Evolutionary conservation across 2,113 vertebrate species (phyloP).

Genomic region (Ovibos moschatus): DNA sequence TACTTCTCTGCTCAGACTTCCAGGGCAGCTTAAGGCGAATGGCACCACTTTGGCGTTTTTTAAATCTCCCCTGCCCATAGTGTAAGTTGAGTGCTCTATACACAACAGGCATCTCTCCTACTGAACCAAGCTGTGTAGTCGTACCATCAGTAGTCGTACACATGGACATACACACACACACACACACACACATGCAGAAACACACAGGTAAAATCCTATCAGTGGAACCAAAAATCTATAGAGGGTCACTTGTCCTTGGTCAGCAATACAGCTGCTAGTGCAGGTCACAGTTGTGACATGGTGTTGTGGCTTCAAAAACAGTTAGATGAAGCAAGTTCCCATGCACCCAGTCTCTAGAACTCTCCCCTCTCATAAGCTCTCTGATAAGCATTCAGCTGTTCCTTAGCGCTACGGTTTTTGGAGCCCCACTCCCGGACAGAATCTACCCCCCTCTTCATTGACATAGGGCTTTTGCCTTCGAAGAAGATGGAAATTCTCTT

Average conservation of each 20-base stretch:
- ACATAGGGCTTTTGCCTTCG: background rate
- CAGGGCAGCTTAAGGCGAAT: background rate
- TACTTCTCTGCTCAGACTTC: background rate
- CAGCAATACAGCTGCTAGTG: background rate
- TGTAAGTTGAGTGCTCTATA: background rate
- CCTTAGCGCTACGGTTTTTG: background rate
- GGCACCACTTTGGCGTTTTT: background rate
- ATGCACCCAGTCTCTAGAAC: background rate
- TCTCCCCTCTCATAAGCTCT: background rate
- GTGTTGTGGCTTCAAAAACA: background rate
- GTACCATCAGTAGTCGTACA: background rate
- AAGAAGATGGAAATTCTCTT: background rate
- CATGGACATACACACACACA: background rate
- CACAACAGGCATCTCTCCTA: background rate
- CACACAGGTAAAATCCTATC: background rate
- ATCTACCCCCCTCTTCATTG: background rate
- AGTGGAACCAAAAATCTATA: background rate
- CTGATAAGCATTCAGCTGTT: accelerated
- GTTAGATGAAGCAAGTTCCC: background rate
- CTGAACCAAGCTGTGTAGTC: background rate
- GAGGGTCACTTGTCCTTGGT: background rate
- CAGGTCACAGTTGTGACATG: background rate
- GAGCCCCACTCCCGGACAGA: background rate
- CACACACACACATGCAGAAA: background rate
- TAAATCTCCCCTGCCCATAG: background rate